Base-by-base conservation (phyloP, 1,140 invertebrate genomes). In the Dinoponera quadriceps region DNA sequence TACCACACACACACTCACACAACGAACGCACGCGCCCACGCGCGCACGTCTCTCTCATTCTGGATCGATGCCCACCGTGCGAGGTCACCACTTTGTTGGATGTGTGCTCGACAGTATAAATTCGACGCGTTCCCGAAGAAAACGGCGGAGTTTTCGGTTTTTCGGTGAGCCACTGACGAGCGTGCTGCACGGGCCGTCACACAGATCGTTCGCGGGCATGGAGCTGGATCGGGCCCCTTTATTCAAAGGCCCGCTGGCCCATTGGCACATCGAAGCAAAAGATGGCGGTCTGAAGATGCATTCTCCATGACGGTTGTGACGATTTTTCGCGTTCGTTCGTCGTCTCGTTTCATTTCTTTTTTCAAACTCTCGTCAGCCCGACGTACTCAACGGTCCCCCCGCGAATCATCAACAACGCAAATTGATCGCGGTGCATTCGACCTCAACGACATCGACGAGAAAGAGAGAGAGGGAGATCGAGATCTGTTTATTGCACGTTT, bases 21-120 rank as follows among this genome's bases (percentile, higher is more conserved):
- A n/a, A n/a, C n/a, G n/a, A n/a, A n/a, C n/a, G n/a, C n/a, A n/a
- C n/a, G n/a, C 55, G 25, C 13, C 48, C 75, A 29, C 33, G 63
- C 63, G 29, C 44, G 9, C 5, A 14, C 18, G 14, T 16, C 14
- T 16, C 29, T 22, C 5, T 71, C 14, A 59, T 48, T 71, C 65
- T 80, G 75, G 75, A 80, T 80, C 65, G 22, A 80, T 80, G 75
- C 22, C 33, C 51, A 69, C 54, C 48, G 20, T 33, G 33, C 33
- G 51, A 69, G 51, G 51, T 68, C 65, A 80, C 75, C 44, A 71
- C 54, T 80, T 69, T 44, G 51, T 25, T 48, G 18, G 38, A 20
- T 18, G 27, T 57, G 13, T 54, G 65, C 48, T 29, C 48, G 51
- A 5, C 7, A n/a, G 51, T 22, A 57, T 25, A 71, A 80, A n/a